Conservation (phyloP, 2,113 vertebrate species). For the Rhabdomys dilectus region DNA sequence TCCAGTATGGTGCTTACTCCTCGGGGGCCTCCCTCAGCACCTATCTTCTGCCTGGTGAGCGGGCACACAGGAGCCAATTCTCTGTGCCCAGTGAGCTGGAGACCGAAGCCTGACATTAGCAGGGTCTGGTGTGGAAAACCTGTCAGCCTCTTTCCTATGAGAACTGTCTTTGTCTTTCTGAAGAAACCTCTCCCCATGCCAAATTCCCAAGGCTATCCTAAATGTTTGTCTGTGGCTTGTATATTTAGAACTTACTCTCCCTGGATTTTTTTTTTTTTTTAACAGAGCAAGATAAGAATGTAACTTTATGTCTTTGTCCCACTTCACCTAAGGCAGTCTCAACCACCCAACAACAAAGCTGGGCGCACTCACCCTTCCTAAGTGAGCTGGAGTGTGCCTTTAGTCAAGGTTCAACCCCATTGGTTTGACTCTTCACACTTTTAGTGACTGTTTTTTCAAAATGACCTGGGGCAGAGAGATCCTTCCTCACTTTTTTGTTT, state of each 20-base stretch:
- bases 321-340: background rate
- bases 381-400: background rate
- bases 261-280: background rate
- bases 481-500: background rate
- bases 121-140: background rate
- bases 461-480: background rate
- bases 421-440: background rate
- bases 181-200: background rate
- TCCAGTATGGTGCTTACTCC: too few species aligned
- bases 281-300: background rate
- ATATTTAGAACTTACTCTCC: conserved; percentile 4
- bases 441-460: background rate
- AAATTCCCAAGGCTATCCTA: conserved; percentile 8
- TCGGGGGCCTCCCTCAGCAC: background rate
- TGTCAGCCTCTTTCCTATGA: background rate
- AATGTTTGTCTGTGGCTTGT: background rate
- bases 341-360: background rate
- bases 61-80: background rate
- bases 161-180: background rate
- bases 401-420: background rate
- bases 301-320: background rate
- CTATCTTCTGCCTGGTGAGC: background rate
- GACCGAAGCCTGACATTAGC: background rate
- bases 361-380: background rate
- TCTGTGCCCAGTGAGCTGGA: background rate